Percentiles rank a stretch among this genome's conserved stretches.
phyloP scores from a whole-genome alignment of 2,113 vertebrate genomes.

The Crotophaga sulcirostris region DNA sequence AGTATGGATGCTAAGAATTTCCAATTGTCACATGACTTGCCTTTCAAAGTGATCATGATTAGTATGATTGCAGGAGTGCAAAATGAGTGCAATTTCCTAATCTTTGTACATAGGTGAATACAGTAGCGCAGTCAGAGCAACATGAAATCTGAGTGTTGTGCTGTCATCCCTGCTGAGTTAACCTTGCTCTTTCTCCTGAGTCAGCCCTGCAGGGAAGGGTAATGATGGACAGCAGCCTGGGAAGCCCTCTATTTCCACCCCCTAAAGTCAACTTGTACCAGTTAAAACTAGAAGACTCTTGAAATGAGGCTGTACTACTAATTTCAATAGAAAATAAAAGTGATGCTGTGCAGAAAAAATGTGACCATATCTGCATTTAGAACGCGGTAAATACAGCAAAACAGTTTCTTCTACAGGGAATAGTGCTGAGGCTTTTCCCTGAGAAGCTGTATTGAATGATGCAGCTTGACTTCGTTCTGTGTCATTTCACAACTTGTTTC shows the following conservation, averaged over 20 bases:
- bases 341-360: neutral
- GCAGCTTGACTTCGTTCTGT: neutral
- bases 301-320: neutral
- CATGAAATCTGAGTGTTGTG: neutral
- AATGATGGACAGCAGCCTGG: neutral
- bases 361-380: neutral
- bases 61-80: neutral
- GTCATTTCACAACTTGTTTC: neutral
- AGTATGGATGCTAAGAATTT: neutral
- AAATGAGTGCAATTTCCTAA: neutral
- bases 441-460: neutral
- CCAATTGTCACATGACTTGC: neutral
- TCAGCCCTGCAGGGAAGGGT: neutral
- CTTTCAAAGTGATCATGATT: neutral
- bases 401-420: neutral
- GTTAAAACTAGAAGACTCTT: neutral
- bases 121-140: neutral
- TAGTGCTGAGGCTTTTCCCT: neutral
- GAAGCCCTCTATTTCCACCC: neutral
- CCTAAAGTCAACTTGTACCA: neutral
- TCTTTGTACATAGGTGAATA: neutral
- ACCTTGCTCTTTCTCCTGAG: neutral
- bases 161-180: neutral
- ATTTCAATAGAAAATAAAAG: neutral
- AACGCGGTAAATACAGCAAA: neutral